Conservation (phyloP, 2,797 vertebrate species). For the Labroides dimidiatus region DNA sequence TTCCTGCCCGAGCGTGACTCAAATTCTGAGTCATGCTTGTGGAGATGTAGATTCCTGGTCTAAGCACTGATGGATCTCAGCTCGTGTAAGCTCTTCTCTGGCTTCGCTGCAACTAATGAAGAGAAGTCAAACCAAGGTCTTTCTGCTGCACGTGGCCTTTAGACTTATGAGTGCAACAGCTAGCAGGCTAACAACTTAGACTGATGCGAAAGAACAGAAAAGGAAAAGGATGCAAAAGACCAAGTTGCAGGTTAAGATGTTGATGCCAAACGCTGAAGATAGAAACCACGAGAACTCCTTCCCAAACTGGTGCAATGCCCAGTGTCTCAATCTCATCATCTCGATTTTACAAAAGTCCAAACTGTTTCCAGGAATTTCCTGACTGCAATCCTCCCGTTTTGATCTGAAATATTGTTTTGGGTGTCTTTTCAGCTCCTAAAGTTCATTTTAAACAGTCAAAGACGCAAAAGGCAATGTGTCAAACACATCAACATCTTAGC, state of each 20-base stretch:
- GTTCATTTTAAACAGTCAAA: background rate
- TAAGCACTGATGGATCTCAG: too few species aligned
- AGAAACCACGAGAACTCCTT: too few species aligned
- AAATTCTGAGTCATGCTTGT: background rate
- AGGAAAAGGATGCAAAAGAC: background rate
- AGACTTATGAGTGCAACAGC: background rate
- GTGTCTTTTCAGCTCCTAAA: too few species aligned
- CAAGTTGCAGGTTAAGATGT: background rate
- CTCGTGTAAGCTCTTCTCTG: constrained; percentile 33
- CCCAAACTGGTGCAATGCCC: too few species aligned
- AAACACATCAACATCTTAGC: constrained; percentile 26
- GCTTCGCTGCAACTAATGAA: constrained; percentile 21
- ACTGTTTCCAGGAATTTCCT: too few species aligned
- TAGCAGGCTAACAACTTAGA: background rate
- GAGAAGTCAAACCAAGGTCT: constrained; percentile 44
- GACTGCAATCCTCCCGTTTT: background rate
- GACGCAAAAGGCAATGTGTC: background rate
- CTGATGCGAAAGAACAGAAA: background rate
- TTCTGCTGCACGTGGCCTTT: constrained; percentile 41
- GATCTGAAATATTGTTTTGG: background rate
- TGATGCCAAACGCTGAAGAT: background rate
- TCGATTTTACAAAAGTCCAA: too few species aligned
- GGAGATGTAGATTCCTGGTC: constrained; percentile 24
- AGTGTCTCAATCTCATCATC: too few species aligned
- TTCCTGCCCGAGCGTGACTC: fast-evolving